Base-by-base conservation (phyloP, 92 coral and sea anemone species). In the Montipora capitata region DNA sequence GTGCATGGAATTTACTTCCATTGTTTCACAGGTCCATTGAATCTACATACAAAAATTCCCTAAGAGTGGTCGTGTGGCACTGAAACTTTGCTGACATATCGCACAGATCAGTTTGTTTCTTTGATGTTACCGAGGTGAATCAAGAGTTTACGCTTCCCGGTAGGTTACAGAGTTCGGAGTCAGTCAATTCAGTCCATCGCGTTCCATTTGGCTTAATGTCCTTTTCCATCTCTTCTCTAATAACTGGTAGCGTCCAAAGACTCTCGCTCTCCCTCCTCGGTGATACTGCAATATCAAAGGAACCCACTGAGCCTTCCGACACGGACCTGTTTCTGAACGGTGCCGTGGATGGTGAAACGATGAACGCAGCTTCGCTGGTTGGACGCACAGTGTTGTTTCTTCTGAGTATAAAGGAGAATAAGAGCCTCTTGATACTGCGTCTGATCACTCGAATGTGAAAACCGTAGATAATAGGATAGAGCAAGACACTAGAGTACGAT, bases 381-480 rank as follows among this genome's bases (percentile, higher is more conserved):
- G 99, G 95, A 4, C 98, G 93, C 20, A 96, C 95, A 3, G 67
- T 27, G 79, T 93, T 95, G 39, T 72, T 82, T 4, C 81, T 64
- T 18, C 88, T 84, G 57, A 84, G 78, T 18, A 90, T 76, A 14
- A 82, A 0, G 3, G 95, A 91, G 7, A 78, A 65, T 13, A 96
- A 16, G 5, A 93, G 79, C 13, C 89, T 72, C 70, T 84, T 81
- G 27, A 94, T 93, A 18, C 90, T 95, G 17, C 94, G 90, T 52
- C 99, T 88, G 68, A 96, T 96, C 62, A 67, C 91, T 84, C 94
- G 88, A 64, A 98, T 92, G 62, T 98, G 94, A 90, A 96, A 92
- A 12, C 99, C 99, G 72, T 98, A 98, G 71, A 98, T 96, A 17
- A 94, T 57, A 40, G 99, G 99, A 89, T 95, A 96, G 12, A 95